Conservation (phyloP, 2,797 vertebrate genomes). For the Cyprinella venusta region DNA sequence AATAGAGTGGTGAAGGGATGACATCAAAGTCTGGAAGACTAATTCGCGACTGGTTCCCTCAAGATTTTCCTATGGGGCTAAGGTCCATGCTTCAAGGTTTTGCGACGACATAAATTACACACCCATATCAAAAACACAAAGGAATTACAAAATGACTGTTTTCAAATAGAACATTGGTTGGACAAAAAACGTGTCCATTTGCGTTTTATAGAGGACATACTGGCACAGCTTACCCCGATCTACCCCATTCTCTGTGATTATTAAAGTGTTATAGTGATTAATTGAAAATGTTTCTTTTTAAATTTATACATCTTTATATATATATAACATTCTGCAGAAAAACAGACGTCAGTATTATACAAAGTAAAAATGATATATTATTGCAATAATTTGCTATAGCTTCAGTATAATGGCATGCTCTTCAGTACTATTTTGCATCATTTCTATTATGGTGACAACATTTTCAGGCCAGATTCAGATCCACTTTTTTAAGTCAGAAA, state of each 20-base stretch:
- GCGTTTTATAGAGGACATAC: neutral
- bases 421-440: neutral
- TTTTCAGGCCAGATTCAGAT: neutral
- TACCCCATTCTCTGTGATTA: neutral
- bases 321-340: neutral
- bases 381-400: neutral
- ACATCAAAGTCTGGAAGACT: neutral
- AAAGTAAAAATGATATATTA: neutral
- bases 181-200: neutral
- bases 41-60: neutral
- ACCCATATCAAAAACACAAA: neutral
- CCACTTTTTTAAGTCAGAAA: neutral
- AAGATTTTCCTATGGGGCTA: neutral
- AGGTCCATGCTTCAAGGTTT: neutral
- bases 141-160: neutral
- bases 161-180: neutral
- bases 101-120: neutral
- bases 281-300: neutral
- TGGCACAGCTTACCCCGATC: neutral
- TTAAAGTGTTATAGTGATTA: neutral
- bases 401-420: too few relatives aligned
- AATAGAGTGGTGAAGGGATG: neutral
- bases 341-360: neutral
- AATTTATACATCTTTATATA: neutral
- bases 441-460: neutral